Conservation (phyloP, 2,888 invertebrate species). For the Drosophila koepferae region DNA sequence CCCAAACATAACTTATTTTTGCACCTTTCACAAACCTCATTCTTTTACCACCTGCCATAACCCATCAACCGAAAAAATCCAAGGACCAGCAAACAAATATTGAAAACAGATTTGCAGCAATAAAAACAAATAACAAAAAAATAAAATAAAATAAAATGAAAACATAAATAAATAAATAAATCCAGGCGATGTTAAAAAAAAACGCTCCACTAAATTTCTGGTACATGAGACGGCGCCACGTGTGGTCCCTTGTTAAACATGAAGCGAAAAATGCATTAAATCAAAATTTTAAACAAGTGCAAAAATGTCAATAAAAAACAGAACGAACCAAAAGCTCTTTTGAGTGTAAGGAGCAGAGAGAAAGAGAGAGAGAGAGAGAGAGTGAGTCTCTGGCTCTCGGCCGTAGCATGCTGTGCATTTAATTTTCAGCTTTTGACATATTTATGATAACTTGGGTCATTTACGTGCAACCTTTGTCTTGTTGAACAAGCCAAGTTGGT, state of each 20-base stretch:
- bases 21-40: neutral
- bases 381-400: slow-evolving; percentile 4
- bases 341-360: slow-evolving; percentile 32
- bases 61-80: neutral
- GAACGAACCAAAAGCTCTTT: slow-evolving; percentile 28
- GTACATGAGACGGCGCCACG: slow-evolving; percentile 71
- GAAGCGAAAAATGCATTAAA: slow-evolving; percentile 72
- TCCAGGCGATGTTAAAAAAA: neutral
- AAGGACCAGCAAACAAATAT: slow-evolving; percentile 4
- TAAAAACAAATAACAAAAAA: slow-evolving; percentile 9
- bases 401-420: slow-evolving; percentile 81
- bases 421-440: slow-evolving; percentile 85
- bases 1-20: neutral
- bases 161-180: neutral
- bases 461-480: slow-evolving; percentile 84
- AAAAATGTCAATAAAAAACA: slow-evolving; percentile 74
- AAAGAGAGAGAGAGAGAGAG: neutral
- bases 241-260: slow-evolving; percentile 67
- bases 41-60: slow-evolving; percentile 21
- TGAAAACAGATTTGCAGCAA: slow-evolving; percentile 25
- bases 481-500: slow-evolving; percentile 48
- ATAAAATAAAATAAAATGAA: neutral
- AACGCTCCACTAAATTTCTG: slow-evolving; percentile 50
- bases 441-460: slow-evolving; percentile 85
- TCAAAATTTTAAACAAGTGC: slow-evolving; percentile 81